Percentiles rank a stretch among this genome's conserved stretches.
Conservation (phyloP, 1,140 invertebrate species). For the Sycobia sp. region DNA sequence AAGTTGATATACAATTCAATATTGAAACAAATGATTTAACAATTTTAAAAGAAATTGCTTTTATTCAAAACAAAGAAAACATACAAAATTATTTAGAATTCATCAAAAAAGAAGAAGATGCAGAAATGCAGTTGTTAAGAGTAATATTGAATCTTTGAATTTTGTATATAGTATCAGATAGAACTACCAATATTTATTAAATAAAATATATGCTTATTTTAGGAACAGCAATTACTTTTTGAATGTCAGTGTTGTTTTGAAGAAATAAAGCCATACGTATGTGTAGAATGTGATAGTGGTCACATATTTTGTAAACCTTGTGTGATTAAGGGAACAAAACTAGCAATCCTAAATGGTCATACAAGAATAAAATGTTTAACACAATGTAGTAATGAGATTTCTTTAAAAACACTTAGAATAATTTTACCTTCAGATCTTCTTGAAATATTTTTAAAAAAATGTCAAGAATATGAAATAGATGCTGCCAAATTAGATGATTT, state of each 20-base stretch:
- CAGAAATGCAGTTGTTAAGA: constrained; percentile 49
- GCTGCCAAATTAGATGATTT: constrained; percentile 67
- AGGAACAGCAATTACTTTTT: constrained; percentile 49
- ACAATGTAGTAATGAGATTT: constrained; percentile 57
- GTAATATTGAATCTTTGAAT: constrained; percentile 29
- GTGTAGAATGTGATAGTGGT: constrained; percentile 61
- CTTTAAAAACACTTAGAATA: constrained; percentile 54
- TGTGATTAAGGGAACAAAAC: constrained; percentile 58
- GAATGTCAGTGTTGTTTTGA: constrained; percentile 66
- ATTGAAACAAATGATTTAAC: constrained; percentile 48
- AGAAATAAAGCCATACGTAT: constrained; percentile 65
- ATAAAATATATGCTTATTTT: constrained; percentile 10
- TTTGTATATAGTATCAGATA: neutral
- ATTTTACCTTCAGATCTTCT: constrained; percentile 51
- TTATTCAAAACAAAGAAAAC: constrained; percentile 55
- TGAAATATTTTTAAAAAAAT: constrained; percentile 59
- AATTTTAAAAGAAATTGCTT: constrained; percentile 63
- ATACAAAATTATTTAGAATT: constrained; percentile 55
- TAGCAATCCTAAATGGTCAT: constrained; percentile 62
- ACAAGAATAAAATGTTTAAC: constrained; percentile 61
- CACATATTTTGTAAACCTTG: constrained; percentile 69
- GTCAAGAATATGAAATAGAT: constrained; percentile 67
- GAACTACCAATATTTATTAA: neutral
- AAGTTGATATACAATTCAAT: neutral
- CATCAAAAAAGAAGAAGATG: constrained; percentile 44